Evolutionary conservation across 1,140 invertebrate genomes (phyloP), one percentile per base, ranked within the genome.

Genomic region (Sitobion miscanthi): DNA sequence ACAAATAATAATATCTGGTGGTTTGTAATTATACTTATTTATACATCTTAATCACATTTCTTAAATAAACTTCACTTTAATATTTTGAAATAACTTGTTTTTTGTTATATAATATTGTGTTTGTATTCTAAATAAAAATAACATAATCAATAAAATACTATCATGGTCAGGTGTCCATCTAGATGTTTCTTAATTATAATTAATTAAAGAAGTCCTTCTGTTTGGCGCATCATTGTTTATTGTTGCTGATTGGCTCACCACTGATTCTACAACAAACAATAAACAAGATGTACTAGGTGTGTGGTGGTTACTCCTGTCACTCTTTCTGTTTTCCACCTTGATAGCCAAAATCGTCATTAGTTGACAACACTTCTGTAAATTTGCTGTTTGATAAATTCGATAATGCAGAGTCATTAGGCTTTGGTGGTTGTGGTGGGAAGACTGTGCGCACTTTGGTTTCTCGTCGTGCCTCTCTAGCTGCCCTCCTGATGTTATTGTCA

Each of bases 401-500:
- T 52, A 94, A 94, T 17, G 93, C 93, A 21, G 94, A 93, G 9
- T 94, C 85, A 9, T 82, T 69, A 0, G 91, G 91, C 35, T 54
- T 6, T 11, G 91, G 57, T 2, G 91, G 91, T 35, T 92, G 91
- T 11, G 77, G 91, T 14, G 82, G 91, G 52, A 92, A 92, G 2
- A 92, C 91, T 3, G 91, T 92, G 1, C 91, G 77, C 21, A 92
- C 77, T 85, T 52, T 11, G 91, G 91, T 30, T 52, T 92, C 77
- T 95, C 95, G 94, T 94, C 95, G 93, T 94, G 96, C 95, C 57
- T 96, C 94, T 95, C 96, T 95, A 94, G 95, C 94, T 83, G 90
- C 14, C 91, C 92, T 0, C 94, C 88, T 25, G 96, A 96, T 95
- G 96, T 97, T 87, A 97, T 96, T 8, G 97, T 98, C 94, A 96